phyloP scores from a whole-genome alignment of 2,797 vertebrate species.

The Anomalospiza imberbis region DNA sequence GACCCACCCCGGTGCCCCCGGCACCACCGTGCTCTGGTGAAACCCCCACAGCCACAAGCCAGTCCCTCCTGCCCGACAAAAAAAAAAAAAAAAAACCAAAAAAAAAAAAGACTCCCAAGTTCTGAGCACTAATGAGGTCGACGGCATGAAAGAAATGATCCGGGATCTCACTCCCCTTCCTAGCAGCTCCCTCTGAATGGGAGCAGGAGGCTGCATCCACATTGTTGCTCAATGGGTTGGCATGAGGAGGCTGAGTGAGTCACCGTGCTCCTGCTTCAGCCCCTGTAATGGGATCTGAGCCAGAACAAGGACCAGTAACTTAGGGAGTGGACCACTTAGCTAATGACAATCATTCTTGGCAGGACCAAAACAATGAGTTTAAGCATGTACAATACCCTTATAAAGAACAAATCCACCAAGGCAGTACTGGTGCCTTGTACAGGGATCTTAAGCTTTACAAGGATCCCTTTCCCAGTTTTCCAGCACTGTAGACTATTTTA shows the following conservation, averaged over 20 bases:
- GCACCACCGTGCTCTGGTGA: not conserved
- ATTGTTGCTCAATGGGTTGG: not conserved
- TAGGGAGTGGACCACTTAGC: conserved; percentile 4
- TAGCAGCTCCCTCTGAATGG: not conserved
- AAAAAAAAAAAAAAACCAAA: not conserved
- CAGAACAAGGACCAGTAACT: not conserved
- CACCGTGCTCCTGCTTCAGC: not conserved
- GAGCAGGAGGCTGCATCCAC: not conserved
- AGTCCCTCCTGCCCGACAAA: not conserved
- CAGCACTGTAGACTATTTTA: not conserved
- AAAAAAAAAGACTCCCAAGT: not conserved
- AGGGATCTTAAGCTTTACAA: not conserved
- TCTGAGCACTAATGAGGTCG: not conserved
- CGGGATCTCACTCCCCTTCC: not conserved
- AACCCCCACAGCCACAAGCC: not conserved
- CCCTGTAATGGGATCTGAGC: not conserved
- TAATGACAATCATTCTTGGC: conserved; percentile 18
- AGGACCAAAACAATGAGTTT: not conserved
- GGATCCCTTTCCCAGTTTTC: not conserved
- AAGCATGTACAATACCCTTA: not conserved
- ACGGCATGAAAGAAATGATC: not conserved
- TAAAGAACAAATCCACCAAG: not conserved
- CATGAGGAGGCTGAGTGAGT: conserved; percentile 4
- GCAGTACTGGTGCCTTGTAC: not conserved
- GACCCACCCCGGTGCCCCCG: rapidly evolving